These are phyloP conservation scores for Drosophila siamana DNA, from an alignment of 2,888 invertebrate genomes.

Conservation along the genomic window DNA sequence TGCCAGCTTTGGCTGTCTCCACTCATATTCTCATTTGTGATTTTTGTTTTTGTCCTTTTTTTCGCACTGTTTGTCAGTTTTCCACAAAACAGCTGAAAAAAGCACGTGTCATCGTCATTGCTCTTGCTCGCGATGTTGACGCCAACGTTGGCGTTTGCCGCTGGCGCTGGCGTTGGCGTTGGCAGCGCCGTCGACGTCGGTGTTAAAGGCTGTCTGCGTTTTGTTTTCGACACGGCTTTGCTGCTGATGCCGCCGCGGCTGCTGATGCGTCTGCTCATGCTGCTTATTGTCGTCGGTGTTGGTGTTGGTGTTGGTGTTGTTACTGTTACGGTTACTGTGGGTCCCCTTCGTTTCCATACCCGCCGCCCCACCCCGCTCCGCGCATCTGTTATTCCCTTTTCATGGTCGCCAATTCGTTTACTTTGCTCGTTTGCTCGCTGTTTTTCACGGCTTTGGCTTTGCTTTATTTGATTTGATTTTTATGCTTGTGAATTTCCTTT, in stretches of 20 bases:
- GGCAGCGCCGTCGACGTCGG: slow-evolving; percentile 23
- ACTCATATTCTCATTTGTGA: slow-evolving; percentile 57
- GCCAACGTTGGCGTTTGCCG: slow-evolving; percentile 14
- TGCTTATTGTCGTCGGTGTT: neutral
- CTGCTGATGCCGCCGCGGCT: slow-evolving; percentile 22
- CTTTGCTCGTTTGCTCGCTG: slow-evolving; percentile 49
- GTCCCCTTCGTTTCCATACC: slow-evolving; percentile 19
- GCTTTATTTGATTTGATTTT: slow-evolving; percentile 67
- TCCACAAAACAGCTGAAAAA: slow-evolving; percentile 84
- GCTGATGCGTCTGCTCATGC: neutral
- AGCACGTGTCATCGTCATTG: slow-evolving; percentile 83
- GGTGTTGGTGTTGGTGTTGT: slow-evolving; percentile 11
- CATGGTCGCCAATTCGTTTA: slow-evolving; percentile 64
- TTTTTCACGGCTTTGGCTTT: slow-evolving; percentile 51
- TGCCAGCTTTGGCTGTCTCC: slow-evolving; percentile 25
- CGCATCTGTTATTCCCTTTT: slow-evolving; percentile 56
- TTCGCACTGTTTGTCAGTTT: slow-evolving; percentile 76
- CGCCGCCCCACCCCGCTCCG: slow-evolving; percentile 3
- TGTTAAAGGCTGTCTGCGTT: slow-evolving; percentile 70
- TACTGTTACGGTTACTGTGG: slow-evolving; percentile 4
- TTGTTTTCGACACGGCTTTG: slow-evolving; percentile 59
- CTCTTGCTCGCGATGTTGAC: slow-evolving; percentile 36
- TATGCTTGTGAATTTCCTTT: slow-evolving; percentile 71
- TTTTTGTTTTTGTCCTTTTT: slow-evolving; percentile 74
- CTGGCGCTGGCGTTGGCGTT: slow-evolving; percentile 11